A percentile compares a stretch with the other conserved stretches of the same genome.
phyloP scores from a whole-genome alignment of 2,888 invertebrate species.

The Laothoe populi region DNA sequence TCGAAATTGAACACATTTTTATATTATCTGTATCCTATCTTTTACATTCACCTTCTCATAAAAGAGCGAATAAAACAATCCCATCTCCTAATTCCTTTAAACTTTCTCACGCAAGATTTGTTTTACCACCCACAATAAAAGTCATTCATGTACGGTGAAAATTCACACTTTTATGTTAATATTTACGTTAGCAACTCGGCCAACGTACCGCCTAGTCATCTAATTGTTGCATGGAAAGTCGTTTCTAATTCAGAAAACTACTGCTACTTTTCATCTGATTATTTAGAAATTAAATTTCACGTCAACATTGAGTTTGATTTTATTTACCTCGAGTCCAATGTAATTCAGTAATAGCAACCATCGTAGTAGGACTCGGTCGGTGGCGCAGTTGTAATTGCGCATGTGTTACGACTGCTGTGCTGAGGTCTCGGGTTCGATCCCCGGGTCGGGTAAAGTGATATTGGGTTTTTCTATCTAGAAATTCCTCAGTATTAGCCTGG shows the following conservation, averaged over 20 bases:
- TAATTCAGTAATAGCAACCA: too few species aligned
- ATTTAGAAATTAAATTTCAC: constrained; percentile 13
- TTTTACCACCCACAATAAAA: not conserved
- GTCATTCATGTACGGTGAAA: constrained; percentile 22
- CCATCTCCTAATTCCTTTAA: not conserved
- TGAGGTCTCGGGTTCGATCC: too few species aligned
- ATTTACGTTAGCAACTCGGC: constrained; percentile 20
- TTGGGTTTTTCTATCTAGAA: too few species aligned
- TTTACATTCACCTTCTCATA: too few species aligned
- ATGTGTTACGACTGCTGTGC: too few species aligned
- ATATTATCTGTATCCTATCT: too few species aligned
- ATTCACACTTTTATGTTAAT: constrained; percentile 27
- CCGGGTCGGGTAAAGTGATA: too few species aligned
- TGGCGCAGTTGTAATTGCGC: too few species aligned
- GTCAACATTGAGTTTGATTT: not conserved
- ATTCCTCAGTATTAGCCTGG: too few species aligned
- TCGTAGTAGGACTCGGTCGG: not conserved
- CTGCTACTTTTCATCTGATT: constrained; percentile 4
- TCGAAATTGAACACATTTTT: too few species aligned
- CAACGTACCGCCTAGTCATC: constrained; percentile 19
- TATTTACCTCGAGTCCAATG: not conserved
- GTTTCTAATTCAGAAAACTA: constrained; percentile 21
- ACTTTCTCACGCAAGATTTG: constrained; percentile 10
- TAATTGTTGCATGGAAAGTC: constrained; percentile 20
- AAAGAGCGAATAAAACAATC: not conserved